These are phyloP conservation scores for Progne subis DNA, from an alignment of 2,113 vertebrate genomes.

Conservation along the genomic window DNA sequence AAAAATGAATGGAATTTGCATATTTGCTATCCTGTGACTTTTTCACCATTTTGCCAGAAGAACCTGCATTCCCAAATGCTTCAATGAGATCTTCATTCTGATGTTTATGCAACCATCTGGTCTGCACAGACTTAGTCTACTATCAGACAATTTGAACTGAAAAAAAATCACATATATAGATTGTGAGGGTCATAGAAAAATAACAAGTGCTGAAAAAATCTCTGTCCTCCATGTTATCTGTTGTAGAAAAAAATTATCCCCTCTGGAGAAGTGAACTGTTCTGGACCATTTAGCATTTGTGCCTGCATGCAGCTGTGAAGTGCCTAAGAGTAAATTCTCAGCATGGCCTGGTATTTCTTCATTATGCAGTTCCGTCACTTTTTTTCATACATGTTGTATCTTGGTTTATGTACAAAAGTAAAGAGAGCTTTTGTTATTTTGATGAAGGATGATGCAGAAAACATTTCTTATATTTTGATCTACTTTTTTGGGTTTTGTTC, in stretches of 20 bases:
- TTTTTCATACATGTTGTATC: background rate
- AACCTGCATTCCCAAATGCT: background rate
- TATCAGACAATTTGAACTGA: background rate
- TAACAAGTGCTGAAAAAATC: background rate
- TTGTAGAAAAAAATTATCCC: background rate
- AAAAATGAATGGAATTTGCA: background rate
- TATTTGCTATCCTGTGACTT: background rate
- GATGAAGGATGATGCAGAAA: background rate
- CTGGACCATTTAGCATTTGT: background rate
- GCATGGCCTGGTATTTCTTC: background rate
- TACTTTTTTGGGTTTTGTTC: background rate
- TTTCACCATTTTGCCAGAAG: background rate
- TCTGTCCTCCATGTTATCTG: background rate
- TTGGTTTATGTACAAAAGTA: background rate
- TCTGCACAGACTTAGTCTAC: background rate
- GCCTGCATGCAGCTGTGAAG: background rate
- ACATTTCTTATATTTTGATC: background rate
- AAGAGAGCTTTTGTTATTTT: background rate
- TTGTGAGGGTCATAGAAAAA: background rate
- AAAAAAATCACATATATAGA: background rate
- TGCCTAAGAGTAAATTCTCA: background rate
- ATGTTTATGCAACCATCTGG: background rate
- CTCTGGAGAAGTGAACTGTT: background rate
- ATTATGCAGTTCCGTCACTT: background rate
- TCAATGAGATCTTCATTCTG: background rate